These are phyloP conservation scores for Macrosiphum euphorbiae DNA, from an alignment of 2,888 invertebrate genomes.

Conservation along the genomic window DNA sequence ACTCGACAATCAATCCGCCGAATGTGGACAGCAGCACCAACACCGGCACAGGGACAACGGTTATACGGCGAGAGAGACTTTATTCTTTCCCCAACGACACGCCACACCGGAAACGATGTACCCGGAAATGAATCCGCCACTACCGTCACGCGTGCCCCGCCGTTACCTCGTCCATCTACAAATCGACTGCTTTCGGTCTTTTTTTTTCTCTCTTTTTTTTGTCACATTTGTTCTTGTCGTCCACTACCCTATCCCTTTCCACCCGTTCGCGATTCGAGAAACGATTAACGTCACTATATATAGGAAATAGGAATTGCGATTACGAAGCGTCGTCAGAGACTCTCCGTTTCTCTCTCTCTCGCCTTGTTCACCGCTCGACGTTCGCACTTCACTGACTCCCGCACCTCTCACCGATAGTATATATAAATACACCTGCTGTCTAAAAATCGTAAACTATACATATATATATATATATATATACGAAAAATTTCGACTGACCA, in stretches of 20 bases:
- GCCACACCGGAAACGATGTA: conserved; percentile 32
- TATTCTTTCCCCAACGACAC: not conserved
- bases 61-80: not conserved
- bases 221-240: conserved; percentile 23
- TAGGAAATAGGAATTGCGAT: conserved; percentile 1
- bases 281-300: conserved; percentile 51
- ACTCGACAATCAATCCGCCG: conserved; percentile 55
- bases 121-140: conserved; percentile 5
- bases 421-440: not conserved
- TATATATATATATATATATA: not conserved
- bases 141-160: not conserved
- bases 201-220: conserved; percentile 37
- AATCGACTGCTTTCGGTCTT: conserved; percentile 20
- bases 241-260: not conserved
- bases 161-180: not conserved
- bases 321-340: not conserved
- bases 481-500: not conserved
- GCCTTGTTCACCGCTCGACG: too few relatives aligned
- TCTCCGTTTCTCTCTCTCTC: not conserved
- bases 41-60: not conserved
- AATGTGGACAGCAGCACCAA: conserved; percentile 17
- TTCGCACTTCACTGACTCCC: not conserved
- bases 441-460: not conserved
- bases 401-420: not conserved
- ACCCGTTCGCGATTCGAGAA: not conserved